Evolutionary conservation across 2,797 vertebrate genomes (phyloP).

Genomic region (Hoplostethus atlanticus): DNA sequence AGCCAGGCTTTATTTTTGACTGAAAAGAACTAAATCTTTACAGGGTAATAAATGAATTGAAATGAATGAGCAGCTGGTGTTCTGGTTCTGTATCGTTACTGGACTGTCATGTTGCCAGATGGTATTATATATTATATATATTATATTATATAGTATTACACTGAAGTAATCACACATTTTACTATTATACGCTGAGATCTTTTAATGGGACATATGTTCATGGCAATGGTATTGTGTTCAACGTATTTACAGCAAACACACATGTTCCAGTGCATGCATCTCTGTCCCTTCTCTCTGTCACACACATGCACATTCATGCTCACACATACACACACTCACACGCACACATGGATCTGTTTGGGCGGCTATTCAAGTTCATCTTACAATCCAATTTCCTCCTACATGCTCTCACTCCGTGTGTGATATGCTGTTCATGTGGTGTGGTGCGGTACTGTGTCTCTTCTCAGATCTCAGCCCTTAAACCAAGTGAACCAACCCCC

Average conservation of each 20-base stretch:
- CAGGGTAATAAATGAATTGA: neutral
- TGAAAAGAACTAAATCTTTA: constrained; percentile 1
- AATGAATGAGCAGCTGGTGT: neutral
- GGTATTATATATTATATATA: neutral
- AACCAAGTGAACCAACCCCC: constrained; percentile 26
- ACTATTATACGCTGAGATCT: neutral
- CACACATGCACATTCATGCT: neutral
- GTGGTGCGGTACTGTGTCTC: constrained; percentile 28
- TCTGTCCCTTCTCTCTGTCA: neutral
- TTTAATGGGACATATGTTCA: constrained; percentile 34
- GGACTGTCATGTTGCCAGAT: neutral
- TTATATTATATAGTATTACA: too few relatives aligned
- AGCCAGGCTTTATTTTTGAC: constrained; percentile 3
- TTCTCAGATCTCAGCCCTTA: constrained; percentile 45
- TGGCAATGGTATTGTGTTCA: neutral
- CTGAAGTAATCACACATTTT: constrained; percentile 1
- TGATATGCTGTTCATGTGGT: constrained; percentile 32
- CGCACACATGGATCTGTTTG: neutral
- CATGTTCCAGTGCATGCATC: neutral
- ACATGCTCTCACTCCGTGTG: neutral
- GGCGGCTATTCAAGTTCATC: neutral
- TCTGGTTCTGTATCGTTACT: constrained; percentile 9
- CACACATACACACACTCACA: neutral
- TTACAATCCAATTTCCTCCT: too few relatives aligned
- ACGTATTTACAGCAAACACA: neutral